Evolutionary conservation across 2,113 vertebrate species (phyloP), one percentile per base, ranked within the genome.

Genomic region (Megaceryle torquata): DNA sequence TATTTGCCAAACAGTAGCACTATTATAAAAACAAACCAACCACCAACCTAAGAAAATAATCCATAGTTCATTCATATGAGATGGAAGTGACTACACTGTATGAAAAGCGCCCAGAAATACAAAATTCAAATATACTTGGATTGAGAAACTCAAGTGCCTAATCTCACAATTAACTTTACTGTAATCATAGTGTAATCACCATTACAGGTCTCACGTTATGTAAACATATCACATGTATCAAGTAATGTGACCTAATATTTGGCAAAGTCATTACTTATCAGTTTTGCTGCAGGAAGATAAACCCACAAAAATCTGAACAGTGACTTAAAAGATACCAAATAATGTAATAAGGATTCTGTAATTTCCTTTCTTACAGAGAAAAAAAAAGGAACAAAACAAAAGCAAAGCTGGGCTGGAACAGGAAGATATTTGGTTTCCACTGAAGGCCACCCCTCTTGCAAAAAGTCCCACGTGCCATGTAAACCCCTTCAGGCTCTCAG

Each of bases 261-360:
- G 92, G 65, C 88, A 72, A 95, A 93, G 80, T 29, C 4, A 4
- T 79, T 64, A 95, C 77, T 88, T 84, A 82, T 2, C 39, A 65
- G 71, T 86, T 86, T 93, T 91, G 81, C 82, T 65, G 48, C 82
- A 91, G 80, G 86, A 95, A 96, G 76, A 93, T 87, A 93, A 95
- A 96, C 53, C 83, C 74, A 8, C 83, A 97, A 82, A 95, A 95
- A 96, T 92, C 94, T 95, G 84, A 95, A 87, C 83, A 94, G 53
- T 19, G 48, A 91, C n/a, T 50, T 84, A 76, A 69, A 37, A 86
- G 83, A 94, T 46, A 96, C 63, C 68, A 90, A 86, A 69, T 78
- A 96, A 88, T 76, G 90, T 33, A 91, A 71, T 61, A 86, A n/a
- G 11, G 8, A 69, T 91, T 95, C 81, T 70, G 93, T 80, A 93